A percentile compares a stretch with the other conserved stretches of the same genome.
phyloP scores from a whole-genome alignment of 2,113 vertebrate species.

The Hippocampus mohnikei region DNA sequence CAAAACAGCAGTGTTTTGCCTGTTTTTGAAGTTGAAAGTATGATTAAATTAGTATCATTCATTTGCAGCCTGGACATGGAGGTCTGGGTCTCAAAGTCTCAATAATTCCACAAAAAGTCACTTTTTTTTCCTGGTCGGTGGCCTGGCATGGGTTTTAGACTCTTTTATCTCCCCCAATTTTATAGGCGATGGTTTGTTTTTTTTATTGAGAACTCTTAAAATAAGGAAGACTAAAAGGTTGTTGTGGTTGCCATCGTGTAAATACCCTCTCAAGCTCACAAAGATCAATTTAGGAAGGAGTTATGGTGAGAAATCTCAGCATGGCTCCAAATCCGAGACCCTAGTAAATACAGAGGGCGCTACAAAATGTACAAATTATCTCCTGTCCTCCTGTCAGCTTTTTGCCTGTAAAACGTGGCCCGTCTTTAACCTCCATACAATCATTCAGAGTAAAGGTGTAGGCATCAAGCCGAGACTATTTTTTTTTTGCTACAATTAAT shows the following conservation, averaged over 20 bases:
- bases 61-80: too few species aligned
- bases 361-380: constrained; percentile 51
- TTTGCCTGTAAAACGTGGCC: constrained; percentile 50
- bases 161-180: too few species aligned
- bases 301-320: constrained; percentile 65
- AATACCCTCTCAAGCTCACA: constrained; percentile 6
- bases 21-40: too few species aligned
- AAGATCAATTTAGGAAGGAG: constrained; percentile 58
- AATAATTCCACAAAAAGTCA: too few species aligned
- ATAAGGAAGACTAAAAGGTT: too few species aligned
- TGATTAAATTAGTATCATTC: too few species aligned
- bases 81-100: too few species aligned
- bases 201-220: too few species aligned
- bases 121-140: too few species aligned
- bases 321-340: constrained; percentile 51
- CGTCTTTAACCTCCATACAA: constrained; percentile 56
- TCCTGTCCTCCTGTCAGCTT: constrained; percentile 46
- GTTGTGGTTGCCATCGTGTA: not conserved
- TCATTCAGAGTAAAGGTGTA: constrained; percentile 21
- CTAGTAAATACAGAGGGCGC: constrained; percentile 30
- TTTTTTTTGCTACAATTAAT: constrained; percentile 46
- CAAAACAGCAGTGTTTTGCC: too few species aligned
- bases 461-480: constrained; percentile 23
- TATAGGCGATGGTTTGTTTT: too few species aligned
- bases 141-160: too few species aligned